A percentile compares a stretch with the other conserved stretches of the same genome.
These are phyloP conservation scores for Nymphalis c-album DNA, from an alignment of 2,888 invertebrate genomes.

Conservation along the genomic window DNA sequence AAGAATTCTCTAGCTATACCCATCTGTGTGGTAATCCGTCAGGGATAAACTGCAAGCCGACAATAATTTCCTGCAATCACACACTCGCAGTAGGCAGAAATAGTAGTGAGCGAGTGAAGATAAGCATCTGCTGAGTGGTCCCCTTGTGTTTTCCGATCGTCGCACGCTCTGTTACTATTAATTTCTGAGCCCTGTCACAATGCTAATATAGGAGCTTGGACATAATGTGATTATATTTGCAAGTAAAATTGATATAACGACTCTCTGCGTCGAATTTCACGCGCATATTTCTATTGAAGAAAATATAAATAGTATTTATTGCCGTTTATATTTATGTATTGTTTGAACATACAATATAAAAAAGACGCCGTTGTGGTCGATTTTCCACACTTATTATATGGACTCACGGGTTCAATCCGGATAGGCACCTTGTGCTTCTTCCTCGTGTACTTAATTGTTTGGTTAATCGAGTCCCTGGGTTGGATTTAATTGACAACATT, in stretches of 20 bases:
- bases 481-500: too few species aligned
- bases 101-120: conserved; percentile 59
- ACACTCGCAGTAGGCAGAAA: conserved; percentile 33
- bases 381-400: too few species aligned
- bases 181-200: conserved; percentile 75
- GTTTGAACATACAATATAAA: background rate
- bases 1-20: background rate
- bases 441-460: too few species aligned
- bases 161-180: conserved; percentile 74
- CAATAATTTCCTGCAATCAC: conserved; percentile 40
- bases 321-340: background rate
- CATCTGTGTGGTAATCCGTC: conserved; percentile 28
- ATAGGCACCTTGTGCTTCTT: too few species aligned
- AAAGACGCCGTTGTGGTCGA: too few species aligned
- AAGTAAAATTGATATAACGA: conserved; percentile 68
- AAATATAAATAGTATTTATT: background rate
- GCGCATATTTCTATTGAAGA: background rate
- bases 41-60: conserved; percentile 31
- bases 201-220: conserved; percentile 64
- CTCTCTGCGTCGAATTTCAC: conserved; percentile 40
- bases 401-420: too few species aligned
- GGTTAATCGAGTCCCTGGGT: too few species aligned
- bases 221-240: conserved; percentile 79
- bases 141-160: conserved; percentile 74
- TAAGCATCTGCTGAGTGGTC: conserved; percentile 80